Base-by-base conservation (phyloP, 2,113 vertebrate genomes). In the Meles meles region DNA sequence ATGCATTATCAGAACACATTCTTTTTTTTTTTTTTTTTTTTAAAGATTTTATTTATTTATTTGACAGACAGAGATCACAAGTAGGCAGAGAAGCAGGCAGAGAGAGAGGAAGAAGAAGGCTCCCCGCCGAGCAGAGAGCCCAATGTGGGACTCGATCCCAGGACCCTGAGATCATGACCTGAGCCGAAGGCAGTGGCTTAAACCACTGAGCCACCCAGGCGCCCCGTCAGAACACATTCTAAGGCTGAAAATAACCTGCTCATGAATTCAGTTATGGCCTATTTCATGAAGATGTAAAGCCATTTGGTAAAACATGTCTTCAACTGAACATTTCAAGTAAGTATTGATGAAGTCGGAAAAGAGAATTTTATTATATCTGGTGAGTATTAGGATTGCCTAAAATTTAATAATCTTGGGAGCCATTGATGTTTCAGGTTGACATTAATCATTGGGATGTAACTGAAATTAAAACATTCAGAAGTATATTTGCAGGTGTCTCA, bases 221-320 rank as follows among this genome's bases (percentile, higher is more conserved):
- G n/a, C n/a, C n/a, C n/a, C n/a, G 27, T 89, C 21, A 97, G 37
- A 92, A 90, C 85, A 92, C 59, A 96, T 95, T 63, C 67, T 93
- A 79, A 97, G 39, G 39, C 69, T 96, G 88, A 96, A 92, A 72
- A 92, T 95, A 97, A 55, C 72, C 94, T 97, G 71, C 74, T 90
- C 96, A 87, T 94, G 25, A 97, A 95, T 97, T 88, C 84, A 76
- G 63, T 15, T 67, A 47, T 55, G 34, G 47, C 21, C 6, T 88
- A 61, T 10, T 0, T 57, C 90, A 27, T 96, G 93, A 96, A 97
- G 72, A 97, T 82, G n/a, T 59, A 90, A 96, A 82, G 4, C 42
- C 31, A 59, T 82, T 80, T 84, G 10, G 14, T 83, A 95, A 90
- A 90, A 72, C 52, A 59, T 77, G 23, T 87, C 20, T 29, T 27